phyloP scores from a whole-genome alignment of 2,888 invertebrate genomes.

The Cosmia pyralina region DNA sequence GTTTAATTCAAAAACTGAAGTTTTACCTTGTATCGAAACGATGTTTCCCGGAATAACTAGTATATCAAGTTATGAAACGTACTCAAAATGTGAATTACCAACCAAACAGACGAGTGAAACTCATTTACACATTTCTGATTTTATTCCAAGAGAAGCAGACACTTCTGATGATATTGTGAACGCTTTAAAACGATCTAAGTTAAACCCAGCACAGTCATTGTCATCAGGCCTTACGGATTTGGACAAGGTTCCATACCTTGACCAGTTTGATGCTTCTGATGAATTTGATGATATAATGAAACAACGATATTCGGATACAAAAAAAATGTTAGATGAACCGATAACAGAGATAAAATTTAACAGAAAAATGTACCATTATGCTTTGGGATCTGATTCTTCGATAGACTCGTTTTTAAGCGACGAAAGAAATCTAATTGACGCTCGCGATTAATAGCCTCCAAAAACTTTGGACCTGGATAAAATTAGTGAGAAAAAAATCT shows the following conservation, averaged over 20 bases:
- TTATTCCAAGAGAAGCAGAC: neutral
- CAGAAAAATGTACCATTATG: neutral
- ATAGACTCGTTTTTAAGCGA: neutral
- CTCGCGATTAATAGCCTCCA: neutral
- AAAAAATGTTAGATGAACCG: neutral
- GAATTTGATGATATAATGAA: slow-evolving; percentile 16
- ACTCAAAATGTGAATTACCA: slow-evolving; percentile 12
- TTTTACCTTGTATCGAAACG: neutral
- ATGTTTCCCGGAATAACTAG: neutral
- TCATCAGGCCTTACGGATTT: neutral
- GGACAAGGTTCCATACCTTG: neutral
- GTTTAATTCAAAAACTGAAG: neutral
- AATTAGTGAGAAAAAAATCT: neutral
- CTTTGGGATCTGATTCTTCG: neutral
- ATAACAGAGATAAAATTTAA: neutral
- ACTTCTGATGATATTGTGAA: neutral
- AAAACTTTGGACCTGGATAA: neutral
- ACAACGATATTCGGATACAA: neutral
- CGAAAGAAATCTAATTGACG: neutral
- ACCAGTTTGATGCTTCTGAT: neutral
- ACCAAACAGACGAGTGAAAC: slow-evolving; percentile 14
- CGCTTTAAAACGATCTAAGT: neutral
- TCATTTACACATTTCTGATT: neutral
- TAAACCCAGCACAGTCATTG: neutral
- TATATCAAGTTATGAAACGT: neutral